These are phyloP conservation scores for Pecten maximus DNA, from an alignment of 2,888 invertebrate species.

Conservation along the genomic window DNA sequence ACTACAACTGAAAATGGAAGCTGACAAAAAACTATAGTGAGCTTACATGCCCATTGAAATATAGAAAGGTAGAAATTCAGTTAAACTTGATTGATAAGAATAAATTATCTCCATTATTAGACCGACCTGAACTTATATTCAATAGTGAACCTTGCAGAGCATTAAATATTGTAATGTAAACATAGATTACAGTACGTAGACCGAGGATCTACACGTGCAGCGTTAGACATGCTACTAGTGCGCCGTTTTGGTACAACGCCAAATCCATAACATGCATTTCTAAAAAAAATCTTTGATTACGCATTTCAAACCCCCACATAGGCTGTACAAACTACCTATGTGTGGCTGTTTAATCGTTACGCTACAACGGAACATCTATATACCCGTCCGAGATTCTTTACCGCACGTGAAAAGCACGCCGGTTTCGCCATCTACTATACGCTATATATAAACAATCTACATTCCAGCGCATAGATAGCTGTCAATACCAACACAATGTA, in stretches of 20 bases:
- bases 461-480: background rate
- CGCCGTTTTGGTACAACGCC: background rate
- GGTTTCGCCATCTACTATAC: background rate
- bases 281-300: background rate
- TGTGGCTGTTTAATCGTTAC: background rate
- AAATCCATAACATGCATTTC: background rate
- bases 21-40: no score
- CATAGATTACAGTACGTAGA: background rate
- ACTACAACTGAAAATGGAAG: no score
- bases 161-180: no score
- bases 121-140: no score
- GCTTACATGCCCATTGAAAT: no score
- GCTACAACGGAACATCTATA: background rate
- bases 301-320: background rate
- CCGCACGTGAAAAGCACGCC: background rate
- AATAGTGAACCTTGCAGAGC: no score
- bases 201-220: background rate
- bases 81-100: no score
- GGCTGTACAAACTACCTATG: background rate
- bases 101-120: no score
- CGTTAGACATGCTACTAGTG: background rate
- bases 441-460: constrained; percentile 2
- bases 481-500: background rate
- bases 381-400: background rate
- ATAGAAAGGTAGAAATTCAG: no score